A percentile compares a stretch with the other conserved stretches of the same genome.
Conservation (phyloP, 2,888 invertebrate species). For the Apoderus coryli region DNA sequence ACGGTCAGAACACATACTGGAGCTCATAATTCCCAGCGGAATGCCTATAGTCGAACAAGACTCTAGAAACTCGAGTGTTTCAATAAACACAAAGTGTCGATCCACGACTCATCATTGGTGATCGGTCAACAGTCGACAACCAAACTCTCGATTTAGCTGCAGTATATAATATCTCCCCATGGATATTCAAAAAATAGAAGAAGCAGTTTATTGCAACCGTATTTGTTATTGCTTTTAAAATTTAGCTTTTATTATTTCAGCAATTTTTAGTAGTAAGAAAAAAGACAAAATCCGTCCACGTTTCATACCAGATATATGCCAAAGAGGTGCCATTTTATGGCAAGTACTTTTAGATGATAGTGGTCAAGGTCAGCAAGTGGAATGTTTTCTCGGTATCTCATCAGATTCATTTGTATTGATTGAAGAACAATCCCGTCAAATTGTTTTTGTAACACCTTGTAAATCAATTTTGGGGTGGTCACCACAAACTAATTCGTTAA, state of each 20-base stretch:
- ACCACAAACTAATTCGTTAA: slow-evolving; percentile 44
- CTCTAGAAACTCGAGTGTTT: no score
- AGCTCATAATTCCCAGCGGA: no score
- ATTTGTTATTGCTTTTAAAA: no score
- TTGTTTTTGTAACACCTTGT: slow-evolving; percentile 76
- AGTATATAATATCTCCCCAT: no score
- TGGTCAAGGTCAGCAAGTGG: slow-evolving; percentile 47
- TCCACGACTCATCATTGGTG: no score
- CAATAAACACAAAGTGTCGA: no score
- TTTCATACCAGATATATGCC: slow-evolving; percentile 56
- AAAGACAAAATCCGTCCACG: slow-evolving; percentile 61
- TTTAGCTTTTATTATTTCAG: no score
- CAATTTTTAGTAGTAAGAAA: slow-evolving; percentile 51
- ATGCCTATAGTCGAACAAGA: no score
- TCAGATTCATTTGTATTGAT: slow-evolving; percentile 76
- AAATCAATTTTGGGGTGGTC: slow-evolving; percentile 58
- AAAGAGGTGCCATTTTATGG: slow-evolving; percentile 70
- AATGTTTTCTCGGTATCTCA: slow-evolving; percentile 75
- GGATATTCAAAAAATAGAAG: background rate
- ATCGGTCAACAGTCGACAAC: no score
- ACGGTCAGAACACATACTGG: no score
- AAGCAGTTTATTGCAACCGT: background rate
- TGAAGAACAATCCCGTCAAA: slow-evolving; percentile 67
- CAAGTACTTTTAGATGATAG: slow-evolving; percentile 61
- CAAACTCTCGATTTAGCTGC: no score